Evolutionary conservation across 64 coral and sea anemone genomes (phyloP).

Genomic region (Orbicella faveolata): DNA sequence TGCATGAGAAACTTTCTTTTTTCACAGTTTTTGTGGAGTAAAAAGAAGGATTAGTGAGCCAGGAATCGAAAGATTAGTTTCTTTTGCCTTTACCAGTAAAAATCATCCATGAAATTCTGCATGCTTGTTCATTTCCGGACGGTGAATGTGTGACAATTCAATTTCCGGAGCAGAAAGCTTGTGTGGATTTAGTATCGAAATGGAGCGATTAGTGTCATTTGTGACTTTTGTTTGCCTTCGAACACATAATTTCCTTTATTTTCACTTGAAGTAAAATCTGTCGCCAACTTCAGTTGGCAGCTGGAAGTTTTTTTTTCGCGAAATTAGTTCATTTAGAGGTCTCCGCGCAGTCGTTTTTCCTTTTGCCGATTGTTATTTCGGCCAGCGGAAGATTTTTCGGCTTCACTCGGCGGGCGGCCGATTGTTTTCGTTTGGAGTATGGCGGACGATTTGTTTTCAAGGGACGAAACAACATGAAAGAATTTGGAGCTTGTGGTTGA

Average conservation of each 20-base stretch:
- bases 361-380: background rate
- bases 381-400: background rate
- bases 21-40: background rate
- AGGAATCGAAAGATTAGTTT: background rate
- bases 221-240: background rate
- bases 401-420: conserved; percentile 31
- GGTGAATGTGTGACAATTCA: background rate
- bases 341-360: too few species aligned
- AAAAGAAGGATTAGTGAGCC: too few species aligned
- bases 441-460: conserved; percentile 70
- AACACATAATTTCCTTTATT: background rate
- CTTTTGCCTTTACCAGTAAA: background rate
- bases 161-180: background rate
- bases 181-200: background rate
- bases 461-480: conserved; percentile 66
- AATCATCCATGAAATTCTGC: background rate
- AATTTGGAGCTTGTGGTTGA: conserved; percentile 65
- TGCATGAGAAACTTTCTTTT: background rate
- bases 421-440: conserved; percentile 71
- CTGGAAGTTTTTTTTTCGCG: background rate
- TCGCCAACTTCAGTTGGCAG: background rate
- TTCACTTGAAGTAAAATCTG: background rate
- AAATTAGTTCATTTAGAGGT: background rate
- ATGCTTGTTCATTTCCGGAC: background rate
- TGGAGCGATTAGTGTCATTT: background rate